phyloP scores from a whole-genome alignment of 2,113 vertebrate genomes.

The Fulica atra region DNA sequence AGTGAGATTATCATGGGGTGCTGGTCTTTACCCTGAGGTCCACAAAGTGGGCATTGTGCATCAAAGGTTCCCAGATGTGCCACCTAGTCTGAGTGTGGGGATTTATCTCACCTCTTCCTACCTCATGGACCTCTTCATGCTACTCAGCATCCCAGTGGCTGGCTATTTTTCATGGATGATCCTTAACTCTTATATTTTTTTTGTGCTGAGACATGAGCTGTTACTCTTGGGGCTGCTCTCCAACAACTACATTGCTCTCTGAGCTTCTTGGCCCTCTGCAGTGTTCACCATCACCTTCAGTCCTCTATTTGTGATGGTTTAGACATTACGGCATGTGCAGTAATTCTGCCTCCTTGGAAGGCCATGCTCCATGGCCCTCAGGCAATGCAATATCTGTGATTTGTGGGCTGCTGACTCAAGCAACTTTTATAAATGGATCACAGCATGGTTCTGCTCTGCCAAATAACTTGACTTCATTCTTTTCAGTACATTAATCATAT shows the following conservation, averaged over 20 bases:
- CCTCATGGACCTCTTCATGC: not conserved
- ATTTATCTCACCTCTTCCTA: not conserved
- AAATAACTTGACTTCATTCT: not conserved
- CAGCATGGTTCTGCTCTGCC: not conserved
- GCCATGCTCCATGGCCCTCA: not conserved
- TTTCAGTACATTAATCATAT: not conserved
- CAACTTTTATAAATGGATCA: not conserved
- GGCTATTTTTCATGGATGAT: fast-evolving
- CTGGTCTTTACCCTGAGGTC: not conserved
- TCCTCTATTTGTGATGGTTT: not conserved
- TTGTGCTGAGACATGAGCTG: not conserved
- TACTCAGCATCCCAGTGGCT: not conserved
- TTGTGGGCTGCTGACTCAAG: slow-evolving; percentile 12
- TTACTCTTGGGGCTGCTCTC: not conserved
- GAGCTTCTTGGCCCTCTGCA: not conserved
- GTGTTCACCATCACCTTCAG: not conserved
- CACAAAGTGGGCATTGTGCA: not conserved
- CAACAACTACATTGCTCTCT: fast-evolving
- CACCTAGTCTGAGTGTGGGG: not conserved
- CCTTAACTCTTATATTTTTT: not conserved
- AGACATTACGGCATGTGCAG: not conserved
- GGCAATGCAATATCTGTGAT: not conserved
- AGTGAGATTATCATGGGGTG: not conserved
- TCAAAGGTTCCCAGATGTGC: not conserved
- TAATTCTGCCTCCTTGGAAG: not conserved